Evolutionary conservation across 2,113 vertebrate genomes (phyloP).

Genomic region (Crotalus horridus): DNA sequence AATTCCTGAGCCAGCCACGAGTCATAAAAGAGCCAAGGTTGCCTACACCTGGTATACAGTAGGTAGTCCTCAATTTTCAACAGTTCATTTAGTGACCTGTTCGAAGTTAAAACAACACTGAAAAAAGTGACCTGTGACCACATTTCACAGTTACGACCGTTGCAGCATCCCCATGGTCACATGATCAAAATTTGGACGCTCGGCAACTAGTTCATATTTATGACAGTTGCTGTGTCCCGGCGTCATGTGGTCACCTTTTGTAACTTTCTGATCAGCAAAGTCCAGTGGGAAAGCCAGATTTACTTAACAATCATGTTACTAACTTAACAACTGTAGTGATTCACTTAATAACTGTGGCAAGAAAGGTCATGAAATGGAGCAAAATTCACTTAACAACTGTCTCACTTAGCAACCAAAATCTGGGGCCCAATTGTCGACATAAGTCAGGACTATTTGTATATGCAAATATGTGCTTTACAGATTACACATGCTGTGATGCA

Average conservation of each 20-base stretch:
- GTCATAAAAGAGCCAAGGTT: too few relatives aligned
- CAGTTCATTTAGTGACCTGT: neutral
- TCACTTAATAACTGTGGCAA: neutral
- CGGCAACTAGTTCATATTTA: neutral
- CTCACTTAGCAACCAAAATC: neutral
- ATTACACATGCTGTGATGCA: neutral
- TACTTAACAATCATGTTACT: neutral
- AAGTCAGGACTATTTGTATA: neutral
- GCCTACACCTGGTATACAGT: too few relatives aligned
- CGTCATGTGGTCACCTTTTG: neutral
- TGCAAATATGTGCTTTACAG: neutral
- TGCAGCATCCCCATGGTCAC: neutral
- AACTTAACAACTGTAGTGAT: neutral
- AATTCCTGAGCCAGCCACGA: too few relatives aligned
- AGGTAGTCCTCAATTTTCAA: neutral
- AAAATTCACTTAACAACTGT: neutral
- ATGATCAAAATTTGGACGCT: neutral
- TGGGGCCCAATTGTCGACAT: neutral
- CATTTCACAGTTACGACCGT: neutral
- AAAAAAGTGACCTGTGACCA: neutral
- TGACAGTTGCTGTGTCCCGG: too few relatives aligned
- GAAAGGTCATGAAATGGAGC: neutral
- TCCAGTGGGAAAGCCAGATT: neutral
- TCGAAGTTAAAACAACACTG: neutral
- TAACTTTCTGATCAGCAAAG: neutral